These are phyloP conservation scores for Hydra vulgaris DNA, from an alignment of 30 jellyfish, hydroid and myxozoan species.

Conservation along the genomic window DNA sequence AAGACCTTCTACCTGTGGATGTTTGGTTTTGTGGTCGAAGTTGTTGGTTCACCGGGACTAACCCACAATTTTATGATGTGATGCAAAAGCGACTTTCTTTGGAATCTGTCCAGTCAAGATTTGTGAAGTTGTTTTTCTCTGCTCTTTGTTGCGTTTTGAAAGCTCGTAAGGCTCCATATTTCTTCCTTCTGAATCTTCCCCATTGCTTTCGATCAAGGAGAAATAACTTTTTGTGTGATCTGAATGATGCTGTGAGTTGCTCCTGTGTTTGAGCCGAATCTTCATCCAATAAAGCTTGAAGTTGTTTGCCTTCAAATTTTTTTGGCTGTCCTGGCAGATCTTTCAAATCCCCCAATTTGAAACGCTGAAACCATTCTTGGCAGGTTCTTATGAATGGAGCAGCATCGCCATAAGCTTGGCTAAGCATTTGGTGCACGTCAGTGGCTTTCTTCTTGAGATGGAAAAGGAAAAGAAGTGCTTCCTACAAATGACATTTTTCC, in stretches of 20 bases:
- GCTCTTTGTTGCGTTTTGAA: too few relatives aligned
- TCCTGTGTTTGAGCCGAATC: background rate
- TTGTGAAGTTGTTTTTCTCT: background rate
- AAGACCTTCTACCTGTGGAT: background rate
- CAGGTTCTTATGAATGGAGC: background rate
- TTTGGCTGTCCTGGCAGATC: background rate
- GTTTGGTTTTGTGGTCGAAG: background rate
- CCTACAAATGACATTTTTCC: too few relatives aligned
- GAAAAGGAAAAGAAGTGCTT: too few relatives aligned
- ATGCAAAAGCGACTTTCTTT: background rate
- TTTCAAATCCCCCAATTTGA: background rate
- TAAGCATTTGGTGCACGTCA: too few relatives aligned
- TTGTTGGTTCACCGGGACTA: background rate
- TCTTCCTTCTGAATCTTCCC: too few relatives aligned
- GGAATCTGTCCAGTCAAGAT: background rate
- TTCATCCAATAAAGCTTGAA: background rate
- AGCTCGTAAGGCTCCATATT: too few relatives aligned
- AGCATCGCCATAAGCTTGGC: too few relatives aligned
- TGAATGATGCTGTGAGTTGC: background rate
- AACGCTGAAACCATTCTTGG: background rate
- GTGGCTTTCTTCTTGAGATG: too few relatives aligned
- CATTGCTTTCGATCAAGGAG: too few relatives aligned
- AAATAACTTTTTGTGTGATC: too few relatives aligned
- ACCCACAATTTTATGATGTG: background rate
- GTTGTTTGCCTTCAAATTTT: background rate